Evolutionary conservation across 2,113 vertebrate genomes (phyloP).

Genomic region (Plecturocebus donacophilus): DNA sequence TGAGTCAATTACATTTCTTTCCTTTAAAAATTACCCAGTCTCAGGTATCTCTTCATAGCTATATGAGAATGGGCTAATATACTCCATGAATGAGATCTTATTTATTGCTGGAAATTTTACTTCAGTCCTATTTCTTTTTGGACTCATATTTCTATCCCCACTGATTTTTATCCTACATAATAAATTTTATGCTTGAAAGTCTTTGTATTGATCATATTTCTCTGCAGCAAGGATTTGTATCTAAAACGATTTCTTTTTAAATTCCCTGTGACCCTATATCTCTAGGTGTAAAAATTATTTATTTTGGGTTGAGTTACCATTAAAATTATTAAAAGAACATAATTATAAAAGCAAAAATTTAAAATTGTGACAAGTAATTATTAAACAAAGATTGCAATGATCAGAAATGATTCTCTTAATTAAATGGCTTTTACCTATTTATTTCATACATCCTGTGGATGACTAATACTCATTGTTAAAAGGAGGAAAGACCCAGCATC

Average conservation of each 20-base stretch:
- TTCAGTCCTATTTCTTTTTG: not conserved
- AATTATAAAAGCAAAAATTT: not conserved
- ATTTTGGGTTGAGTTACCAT: not conserved
- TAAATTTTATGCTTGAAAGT: conserved; percentile 12
- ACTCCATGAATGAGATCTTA: not conserved
- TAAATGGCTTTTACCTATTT: not conserved
- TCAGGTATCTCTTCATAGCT: too few relatives aligned
- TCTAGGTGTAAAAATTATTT: not conserved
- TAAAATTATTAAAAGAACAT: not conserved
- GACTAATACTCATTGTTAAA: not conserved
- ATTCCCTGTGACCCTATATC: not conserved
- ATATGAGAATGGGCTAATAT: too few relatives aligned
- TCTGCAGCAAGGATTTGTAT: not conserved
- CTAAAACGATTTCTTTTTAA: not conserved
- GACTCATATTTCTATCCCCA: not conserved
- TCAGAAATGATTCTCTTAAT: conserved; percentile 7
- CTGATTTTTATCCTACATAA: conserved; percentile 8
- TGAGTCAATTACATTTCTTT: too few relatives aligned
- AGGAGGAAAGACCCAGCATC: not conserved
- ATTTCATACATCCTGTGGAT: not conserved
- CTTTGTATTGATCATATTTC: not conserved
- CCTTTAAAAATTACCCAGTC: too few relatives aligned
- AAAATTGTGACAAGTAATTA: not conserved
- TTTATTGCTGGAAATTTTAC: not conserved
- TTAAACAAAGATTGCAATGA: not conserved